Percentiles rank a stretch among this genome's conserved stretches.
These are phyloP conservation scores for Amphiprion ocellaris DNA, from an alignment of 2,113 vertebrate species.

Conservation along the genomic window DNA sequence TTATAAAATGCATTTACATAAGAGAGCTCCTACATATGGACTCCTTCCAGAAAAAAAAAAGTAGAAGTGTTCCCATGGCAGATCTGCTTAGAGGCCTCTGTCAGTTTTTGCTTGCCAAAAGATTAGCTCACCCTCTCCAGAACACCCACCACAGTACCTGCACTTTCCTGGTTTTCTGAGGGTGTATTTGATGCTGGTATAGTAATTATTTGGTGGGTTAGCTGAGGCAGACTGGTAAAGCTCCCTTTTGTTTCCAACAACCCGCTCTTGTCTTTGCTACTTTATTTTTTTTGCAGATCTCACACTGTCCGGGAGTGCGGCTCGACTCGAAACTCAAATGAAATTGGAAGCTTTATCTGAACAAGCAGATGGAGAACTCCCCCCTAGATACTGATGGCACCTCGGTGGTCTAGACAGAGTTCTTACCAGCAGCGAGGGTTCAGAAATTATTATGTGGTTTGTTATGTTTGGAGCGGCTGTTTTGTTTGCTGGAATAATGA, in stretches of 20 bases:
- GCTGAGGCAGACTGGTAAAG: conserved; percentile 25
- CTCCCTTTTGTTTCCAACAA: conserved; percentile 31
- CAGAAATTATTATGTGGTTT: conserved; percentile 63
- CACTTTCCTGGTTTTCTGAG: neutral
- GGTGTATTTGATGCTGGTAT: conserved; percentile 11
- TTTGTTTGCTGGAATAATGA: conserved; percentile 78
- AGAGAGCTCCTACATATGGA: conserved; percentile 31
- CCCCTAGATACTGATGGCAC: conserved; percentile 41
- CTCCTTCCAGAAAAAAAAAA: conserved; percentile 1
- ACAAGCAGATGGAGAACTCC: conserved; percentile 65
- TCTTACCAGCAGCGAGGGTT: conserved; percentile 43
- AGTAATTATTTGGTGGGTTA: conserved; percentile 23
- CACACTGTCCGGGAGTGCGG: conserved; percentile 18
- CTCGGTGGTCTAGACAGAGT: conserved; percentile 38
- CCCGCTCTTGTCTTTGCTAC: conserved; percentile 23
- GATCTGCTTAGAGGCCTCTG: conserved; percentile 13
- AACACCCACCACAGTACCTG: conserved; percentile 6
- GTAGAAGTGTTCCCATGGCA: conserved; percentile 20
- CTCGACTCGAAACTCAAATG: conserved; percentile 44
- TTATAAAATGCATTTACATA: conserved; percentile 54
- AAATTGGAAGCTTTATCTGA: conserved; percentile 68
- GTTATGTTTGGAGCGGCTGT: conserved; percentile 63
- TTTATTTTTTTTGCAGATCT: neutral
- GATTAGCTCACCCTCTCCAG: conserved; percentile 21
- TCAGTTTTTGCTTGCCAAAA: conserved; percentile 29